These are phyloP conservation scores for Numenius phaeopus DNA, from an alignment of 2,797 vertebrate species.

Conservation along the genomic window DNA sequence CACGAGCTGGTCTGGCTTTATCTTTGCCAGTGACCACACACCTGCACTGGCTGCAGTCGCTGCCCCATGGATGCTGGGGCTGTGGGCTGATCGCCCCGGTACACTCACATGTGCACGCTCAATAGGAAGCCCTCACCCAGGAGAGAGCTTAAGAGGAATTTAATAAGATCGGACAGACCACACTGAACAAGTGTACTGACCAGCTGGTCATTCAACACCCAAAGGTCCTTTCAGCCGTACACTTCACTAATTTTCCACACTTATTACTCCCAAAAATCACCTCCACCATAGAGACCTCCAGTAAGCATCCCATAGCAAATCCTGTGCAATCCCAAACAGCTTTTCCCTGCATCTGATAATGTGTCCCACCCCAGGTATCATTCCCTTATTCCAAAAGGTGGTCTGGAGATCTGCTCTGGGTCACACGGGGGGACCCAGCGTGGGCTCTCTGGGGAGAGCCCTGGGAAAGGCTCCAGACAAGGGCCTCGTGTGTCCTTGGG, in stretches of 20 bases:
- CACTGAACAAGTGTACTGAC: accelerated
- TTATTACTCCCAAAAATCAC: not conserved
- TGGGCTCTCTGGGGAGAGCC: not conserved
- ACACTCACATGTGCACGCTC: accelerated
- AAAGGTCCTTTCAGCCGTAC: not conserved
- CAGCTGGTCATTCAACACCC: too few relatives aligned
- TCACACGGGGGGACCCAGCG: not conserved
- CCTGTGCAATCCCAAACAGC: not conserved
- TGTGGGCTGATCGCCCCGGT: accelerated
- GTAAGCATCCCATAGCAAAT: not conserved
- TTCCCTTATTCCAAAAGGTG: accelerated
- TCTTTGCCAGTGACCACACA: accelerated
- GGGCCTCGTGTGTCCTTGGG: accelerated
- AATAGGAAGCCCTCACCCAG: not conserved
- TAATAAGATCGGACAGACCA: accelerated
- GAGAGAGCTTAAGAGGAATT: not conserved
- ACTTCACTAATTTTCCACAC: not conserved
- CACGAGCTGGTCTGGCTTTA: accelerated
- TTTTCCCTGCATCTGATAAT: accelerated
- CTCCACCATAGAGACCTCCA: not conserved
- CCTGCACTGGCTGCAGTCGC: accelerated
- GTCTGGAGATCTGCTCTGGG: not conserved
- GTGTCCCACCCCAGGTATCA: not conserved
- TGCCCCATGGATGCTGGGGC: not conserved
- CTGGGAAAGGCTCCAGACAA: not conserved